Percentiles rank a stretch among this genome's conserved stretches.
These are phyloP conservation scores for Mystacides longicornis DNA, from an alignment of 2,888 invertebrate species.

Conservation along the genomic window DNA sequence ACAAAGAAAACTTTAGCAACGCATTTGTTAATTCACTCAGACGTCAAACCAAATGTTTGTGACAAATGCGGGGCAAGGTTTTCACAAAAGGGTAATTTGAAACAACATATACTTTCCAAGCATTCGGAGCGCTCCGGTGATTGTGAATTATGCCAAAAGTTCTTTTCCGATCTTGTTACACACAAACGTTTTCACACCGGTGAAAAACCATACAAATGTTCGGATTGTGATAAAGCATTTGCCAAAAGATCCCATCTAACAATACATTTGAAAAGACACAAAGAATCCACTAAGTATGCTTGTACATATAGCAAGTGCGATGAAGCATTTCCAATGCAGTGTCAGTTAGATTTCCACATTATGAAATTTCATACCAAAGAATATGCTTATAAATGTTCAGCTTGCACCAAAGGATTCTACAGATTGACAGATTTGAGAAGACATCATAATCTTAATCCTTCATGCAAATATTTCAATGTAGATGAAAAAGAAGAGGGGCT, in stretches of 20 bases:
- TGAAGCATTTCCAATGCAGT: conserved; percentile 39
- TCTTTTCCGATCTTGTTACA: conserved; percentile 46
- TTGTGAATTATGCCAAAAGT: conserved; percentile 47
- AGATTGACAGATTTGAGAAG: conserved; percentile 6
- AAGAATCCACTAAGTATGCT: conserved; percentile 38
- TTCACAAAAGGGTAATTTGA: conserved; percentile 48
- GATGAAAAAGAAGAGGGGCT: too few species aligned
- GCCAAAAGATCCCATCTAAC: conserved; percentile 37
- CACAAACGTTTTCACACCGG: conserved; percentile 54
- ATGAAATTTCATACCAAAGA: conserved; percentile 43
- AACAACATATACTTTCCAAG: conserved; percentile 46
- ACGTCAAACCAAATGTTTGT: conserved; percentile 40
- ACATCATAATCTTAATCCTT: conserved; percentile 5
- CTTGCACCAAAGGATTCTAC: conserved; percentile 9
- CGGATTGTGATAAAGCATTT: conserved; percentile 37
- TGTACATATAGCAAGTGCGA: conserved; percentile 41
- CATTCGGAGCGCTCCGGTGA: conserved; percentile 52
- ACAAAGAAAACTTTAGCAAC: conserved; percentile 9
- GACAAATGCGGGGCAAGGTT: conserved; percentile 44
- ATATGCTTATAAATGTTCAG: conserved; percentile 39
- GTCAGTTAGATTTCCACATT: conserved; percentile 43
- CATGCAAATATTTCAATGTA: too few species aligned
- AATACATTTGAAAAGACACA: conserved; percentile 40
- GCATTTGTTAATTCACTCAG: conserved; percentile 33
- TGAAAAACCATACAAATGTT: conserved; percentile 42